A percentile compares a stretch with the other conserved stretches of the same genome.
Conservation (phyloP, 2,888 invertebrate species). For the Chloroclysta siterata region DNA sequence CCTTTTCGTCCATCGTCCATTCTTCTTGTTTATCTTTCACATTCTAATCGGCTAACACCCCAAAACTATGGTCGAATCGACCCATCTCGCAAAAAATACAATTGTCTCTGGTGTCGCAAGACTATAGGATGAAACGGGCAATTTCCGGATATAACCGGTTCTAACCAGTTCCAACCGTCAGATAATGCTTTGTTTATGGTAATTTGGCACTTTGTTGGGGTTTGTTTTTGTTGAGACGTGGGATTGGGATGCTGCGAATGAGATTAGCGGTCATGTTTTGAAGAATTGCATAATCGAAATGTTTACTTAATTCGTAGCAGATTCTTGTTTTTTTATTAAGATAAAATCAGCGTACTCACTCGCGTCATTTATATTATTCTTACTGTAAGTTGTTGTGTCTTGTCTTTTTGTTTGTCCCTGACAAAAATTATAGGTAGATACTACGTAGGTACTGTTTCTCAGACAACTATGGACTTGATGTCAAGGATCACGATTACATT, state of each 20-base stretch:
- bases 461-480: too few species aligned
- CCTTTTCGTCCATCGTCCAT: slow-evolving; percentile 53
- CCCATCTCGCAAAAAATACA: slow-evolving; percentile 60
- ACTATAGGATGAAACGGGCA: slow-evolving; percentile 60
- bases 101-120: slow-evolving; percentile 76
- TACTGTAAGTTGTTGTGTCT: too few species aligned
- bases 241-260: slow-evolving; percentile 66
- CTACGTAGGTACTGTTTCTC: too few species aligned
- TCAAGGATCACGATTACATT: too few species aligned
- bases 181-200: slow-evolving; percentile 83
- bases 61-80: slow-evolving; percentile 58
- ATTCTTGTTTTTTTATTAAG: too few species aligned
- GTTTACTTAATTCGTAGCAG: not conserved
- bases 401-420: too few species aligned
- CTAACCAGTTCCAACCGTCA: slow-evolving; percentile 64
- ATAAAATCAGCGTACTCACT: too few species aligned
- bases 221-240: slow-evolving; percentile 62
- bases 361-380: too few species aligned
- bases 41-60: slow-evolving; percentile 67
- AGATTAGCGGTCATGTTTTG: slow-evolving; percentile 70
- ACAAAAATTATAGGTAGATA: too few species aligned
- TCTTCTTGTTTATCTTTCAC: slow-evolving; percentile 53
- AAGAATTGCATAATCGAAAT: slow-evolving; percentile 13
- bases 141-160: slow-evolving; percentile 76
- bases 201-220: slow-evolving; percentile 78